phyloP scores from a whole-genome alignment of 2,888 invertebrate species.

The Petrolisthes manimaculis region DNA sequence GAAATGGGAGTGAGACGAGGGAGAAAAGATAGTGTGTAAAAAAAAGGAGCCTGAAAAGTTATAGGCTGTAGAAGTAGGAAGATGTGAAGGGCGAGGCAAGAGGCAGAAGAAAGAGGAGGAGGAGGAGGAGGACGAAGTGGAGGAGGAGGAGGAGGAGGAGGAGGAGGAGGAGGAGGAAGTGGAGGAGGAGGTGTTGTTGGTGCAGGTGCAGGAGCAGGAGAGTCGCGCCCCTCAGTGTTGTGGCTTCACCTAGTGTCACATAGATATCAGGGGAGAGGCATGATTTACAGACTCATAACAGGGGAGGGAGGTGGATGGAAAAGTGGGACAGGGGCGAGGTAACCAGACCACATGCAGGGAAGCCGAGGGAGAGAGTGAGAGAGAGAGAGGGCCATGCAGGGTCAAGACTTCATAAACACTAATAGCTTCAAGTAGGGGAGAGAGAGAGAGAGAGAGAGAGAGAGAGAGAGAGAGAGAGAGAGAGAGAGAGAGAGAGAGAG shows the following conservation, averaged over 20 bases:
- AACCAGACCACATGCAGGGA: background rate
- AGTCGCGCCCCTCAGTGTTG: too few species aligned
- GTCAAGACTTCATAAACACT: background rate
- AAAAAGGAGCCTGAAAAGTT: background rate
- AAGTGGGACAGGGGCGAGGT: background rate
- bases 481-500: constrained; percentile 16
- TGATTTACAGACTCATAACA: background rate
- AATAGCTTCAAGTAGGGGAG: background rate
- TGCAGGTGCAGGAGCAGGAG: too few species aligned
- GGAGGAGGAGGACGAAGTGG: background rate
- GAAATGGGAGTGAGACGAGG: background rate
- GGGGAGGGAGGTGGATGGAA: background rate
- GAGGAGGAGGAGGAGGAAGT: background rate
- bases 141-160: background rate
- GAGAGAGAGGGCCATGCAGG: background rate
- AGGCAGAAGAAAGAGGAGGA: background rate
- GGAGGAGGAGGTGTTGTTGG: background rate
- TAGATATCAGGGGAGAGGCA: background rate
- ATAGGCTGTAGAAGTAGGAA: background rate
- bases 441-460: constrained; percentile 3
- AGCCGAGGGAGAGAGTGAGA: background rate
- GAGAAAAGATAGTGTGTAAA: background rate
- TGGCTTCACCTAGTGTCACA: too few species aligned
- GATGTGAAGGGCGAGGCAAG: background rate
- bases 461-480: too few species aligned